Evolutionary conservation across 2,888 invertebrate genomes (phyloP).

Genomic region (Zelleria hepariella): DNA sequence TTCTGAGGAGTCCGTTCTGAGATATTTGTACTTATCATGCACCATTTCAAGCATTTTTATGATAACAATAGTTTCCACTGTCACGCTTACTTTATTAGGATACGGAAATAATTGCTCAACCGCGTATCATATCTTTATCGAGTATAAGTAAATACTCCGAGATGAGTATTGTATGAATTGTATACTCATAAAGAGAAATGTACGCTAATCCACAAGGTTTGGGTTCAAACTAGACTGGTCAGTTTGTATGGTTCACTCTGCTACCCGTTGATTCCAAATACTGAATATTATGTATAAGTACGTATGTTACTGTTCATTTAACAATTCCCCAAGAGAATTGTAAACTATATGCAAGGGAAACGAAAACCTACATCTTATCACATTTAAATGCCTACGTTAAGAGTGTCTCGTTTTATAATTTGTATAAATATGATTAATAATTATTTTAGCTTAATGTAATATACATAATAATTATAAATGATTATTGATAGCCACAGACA

Average conservation of each 20-base stretch:
- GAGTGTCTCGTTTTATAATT: constrained; percentile 15
- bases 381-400: constrained; percentile 3
- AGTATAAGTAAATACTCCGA: background rate
- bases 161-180: background rate
- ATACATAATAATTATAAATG: constrained; percentile 20
- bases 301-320: background rate
- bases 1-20: too few species aligned
- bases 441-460: constrained; percentile 10
- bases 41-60: background rate
- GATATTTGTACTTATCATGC: background rate
- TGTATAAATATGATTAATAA: constrained; percentile 25
- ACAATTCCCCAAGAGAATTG: background rate
- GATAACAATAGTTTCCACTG: background rate
- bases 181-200: background rate
- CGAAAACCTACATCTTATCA: background rate
- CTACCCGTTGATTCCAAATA: background rate
- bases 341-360: background rate
- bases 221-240: background rate
- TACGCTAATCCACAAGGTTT: background rate
- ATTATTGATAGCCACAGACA: constrained; percentile 16
- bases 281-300: background rate
- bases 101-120: background rate
- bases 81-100: background rate
- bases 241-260: background rate
- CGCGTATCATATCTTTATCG: background rate